phyloP scores from a whole-genome alignment of 2,888 invertebrate genomes.

The Entomobrya proxima region DNA sequence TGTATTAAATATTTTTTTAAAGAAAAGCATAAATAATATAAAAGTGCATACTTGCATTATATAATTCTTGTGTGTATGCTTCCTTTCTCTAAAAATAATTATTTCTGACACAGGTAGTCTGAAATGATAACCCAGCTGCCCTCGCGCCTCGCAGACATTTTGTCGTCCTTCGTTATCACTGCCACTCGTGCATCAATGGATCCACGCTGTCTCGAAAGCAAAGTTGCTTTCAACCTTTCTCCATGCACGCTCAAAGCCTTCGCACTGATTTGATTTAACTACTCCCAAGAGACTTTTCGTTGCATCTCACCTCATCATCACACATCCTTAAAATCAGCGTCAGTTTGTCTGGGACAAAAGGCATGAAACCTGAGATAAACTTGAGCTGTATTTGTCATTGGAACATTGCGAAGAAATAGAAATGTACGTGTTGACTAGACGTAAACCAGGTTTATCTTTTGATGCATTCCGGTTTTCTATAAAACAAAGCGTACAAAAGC shows the following conservation, averaged over 20 bases:
- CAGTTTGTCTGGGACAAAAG: neutral
- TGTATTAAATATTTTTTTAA: neutral
- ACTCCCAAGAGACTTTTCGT: neutral
- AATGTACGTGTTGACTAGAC: neutral
- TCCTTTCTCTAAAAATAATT: neutral
- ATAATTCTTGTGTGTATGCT: too few relatives aligned
- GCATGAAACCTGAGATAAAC: neutral
- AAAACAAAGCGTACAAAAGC: neutral
- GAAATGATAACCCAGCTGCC: neutral
- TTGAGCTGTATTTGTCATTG: neutral
- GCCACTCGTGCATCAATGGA: neutral
- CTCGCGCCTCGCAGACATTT: conserved; percentile 15
- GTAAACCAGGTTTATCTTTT: neutral
- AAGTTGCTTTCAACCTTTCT: conserved; percentile 1
- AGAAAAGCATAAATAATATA: too few relatives aligned
- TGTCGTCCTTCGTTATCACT: conserved; percentile 44
- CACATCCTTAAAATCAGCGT: neutral
- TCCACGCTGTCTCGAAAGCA: conserved; percentile 58
- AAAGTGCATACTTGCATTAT: too few relatives aligned
- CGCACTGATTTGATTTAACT: neutral
- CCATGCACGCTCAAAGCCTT: neutral
- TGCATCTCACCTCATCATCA: neutral
- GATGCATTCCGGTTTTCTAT: neutral
- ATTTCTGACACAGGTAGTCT: neutral
- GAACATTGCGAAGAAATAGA: too few relatives aligned